Conservation (phyloP, 1,140 invertebrate genomes). For the Eupristina koningsbergeri region DNA sequence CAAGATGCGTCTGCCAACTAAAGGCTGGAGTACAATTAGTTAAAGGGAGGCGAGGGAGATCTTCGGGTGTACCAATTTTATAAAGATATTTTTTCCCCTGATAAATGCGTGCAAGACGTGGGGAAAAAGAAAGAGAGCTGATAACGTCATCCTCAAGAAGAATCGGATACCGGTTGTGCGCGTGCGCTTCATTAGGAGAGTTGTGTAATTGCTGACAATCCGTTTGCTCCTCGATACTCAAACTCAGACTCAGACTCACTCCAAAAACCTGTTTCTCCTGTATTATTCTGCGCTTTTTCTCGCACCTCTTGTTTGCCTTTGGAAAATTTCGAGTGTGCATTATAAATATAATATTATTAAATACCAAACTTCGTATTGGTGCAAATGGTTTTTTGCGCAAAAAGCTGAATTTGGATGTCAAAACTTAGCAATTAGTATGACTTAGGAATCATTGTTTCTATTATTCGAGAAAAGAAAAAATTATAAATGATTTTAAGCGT, state of each 20-base stretch:
- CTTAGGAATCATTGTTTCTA: no score
- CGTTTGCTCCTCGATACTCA: conserved; percentile 5
- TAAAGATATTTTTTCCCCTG: neutral
- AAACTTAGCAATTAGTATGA: neutral
- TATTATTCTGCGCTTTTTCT: neutral
- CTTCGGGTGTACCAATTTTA: neutral
- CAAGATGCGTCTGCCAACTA: neutral
- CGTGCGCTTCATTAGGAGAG: conserved; percentile 40
- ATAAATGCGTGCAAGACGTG: neutral
- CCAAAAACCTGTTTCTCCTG: conserved; percentile 40
- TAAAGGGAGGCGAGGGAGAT: neutral
- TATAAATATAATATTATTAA: no score
- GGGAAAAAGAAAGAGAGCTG: neutral
- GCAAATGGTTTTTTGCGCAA: no score
- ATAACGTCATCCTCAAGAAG: neutral
- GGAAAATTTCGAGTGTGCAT: neutral
- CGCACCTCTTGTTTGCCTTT: neutral
- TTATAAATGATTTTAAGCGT: no score
- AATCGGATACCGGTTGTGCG: neutral
- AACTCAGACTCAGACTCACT: no score
- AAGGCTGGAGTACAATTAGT: neutral
- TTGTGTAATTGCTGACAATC: conserved; percentile 41
- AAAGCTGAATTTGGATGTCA: neutral
- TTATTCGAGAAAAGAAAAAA: no score
- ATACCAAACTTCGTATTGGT: no score